Base-by-base conservation (phyloP, 1,140 invertebrate genomes). In the Sipha flava region DNA sequence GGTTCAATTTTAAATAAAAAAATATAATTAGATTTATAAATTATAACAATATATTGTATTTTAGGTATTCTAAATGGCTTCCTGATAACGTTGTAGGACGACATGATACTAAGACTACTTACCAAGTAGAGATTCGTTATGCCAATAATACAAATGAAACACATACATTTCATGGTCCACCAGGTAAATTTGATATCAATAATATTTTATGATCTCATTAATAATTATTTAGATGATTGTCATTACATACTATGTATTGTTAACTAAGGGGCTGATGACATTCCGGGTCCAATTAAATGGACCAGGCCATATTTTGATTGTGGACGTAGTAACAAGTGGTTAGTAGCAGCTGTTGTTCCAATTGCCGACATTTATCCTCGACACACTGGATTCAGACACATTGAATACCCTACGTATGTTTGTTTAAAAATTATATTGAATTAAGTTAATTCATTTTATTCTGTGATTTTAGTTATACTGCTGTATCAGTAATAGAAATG, bases 271-370 rank as follows among this genome's bases (percentile, higher is more conserved):
- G 92, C 94, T 81, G 94, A 96, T 86, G 94, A 96, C 88, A 88
- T 87, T 84, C 92, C 92, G 59, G 94, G 95, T 16, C 96, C 97
- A 45, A 94, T 98, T 0, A 93, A 95, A 86, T 98, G 94, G 90
- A 97, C 94, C 1, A 87, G 91, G 80, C 97, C 97, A 0, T 99
- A 99, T 86, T 99, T 97, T 87, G 97, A 99, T 87, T 99, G 97
- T 86, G 94, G 93, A 14, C 88, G 95, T 82, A 93, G 96, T 0
- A 97, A 98, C 87, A 94, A 96, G 85, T 99, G 97, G 97, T 87
- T 98, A 14, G 92, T 98, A 2, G 93, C 91, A 73, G 97, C 96
- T 40, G 92, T 96, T 9, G 92, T 95, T 75, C 97, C 97, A 2
- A 93, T 99, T 68, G 94, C 94, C 64, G 97, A 98, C 86, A 95